These are phyloP conservation scores for Catostomus latipinnis DNA, from an alignment of 2,797 vertebrate genomes.

Conservation along the genomic window DNA sequence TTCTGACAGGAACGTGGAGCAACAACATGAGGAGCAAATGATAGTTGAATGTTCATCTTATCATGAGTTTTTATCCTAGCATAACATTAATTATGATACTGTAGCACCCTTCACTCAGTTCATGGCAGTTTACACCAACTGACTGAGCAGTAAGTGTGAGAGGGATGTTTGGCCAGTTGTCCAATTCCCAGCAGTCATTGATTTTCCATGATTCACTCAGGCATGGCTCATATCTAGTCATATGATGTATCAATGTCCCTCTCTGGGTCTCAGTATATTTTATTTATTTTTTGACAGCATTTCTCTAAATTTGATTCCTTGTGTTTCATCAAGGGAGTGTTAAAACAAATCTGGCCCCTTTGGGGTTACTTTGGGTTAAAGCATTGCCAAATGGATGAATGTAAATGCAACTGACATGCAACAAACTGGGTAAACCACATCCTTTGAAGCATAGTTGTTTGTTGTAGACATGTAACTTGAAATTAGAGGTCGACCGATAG, in stretches of 20 bases:
- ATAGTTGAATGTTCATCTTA: no score
- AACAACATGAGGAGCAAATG: no score
- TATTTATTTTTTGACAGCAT: background rate
- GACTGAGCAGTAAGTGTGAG: slow-evolving; percentile 3
- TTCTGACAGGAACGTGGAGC: no score
- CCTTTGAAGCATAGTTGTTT: background rate
- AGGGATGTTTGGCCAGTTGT: slow-evolving; percentile 16
- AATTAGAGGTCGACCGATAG: no score
- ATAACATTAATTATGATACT: background rate
- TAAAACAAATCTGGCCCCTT: background rate
- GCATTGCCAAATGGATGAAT: no score
- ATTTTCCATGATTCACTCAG: slow-evolving; percentile 36
- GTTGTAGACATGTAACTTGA: background rate
- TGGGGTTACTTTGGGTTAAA: background rate
- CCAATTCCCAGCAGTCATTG: background rate
- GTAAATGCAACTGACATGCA: background rate
- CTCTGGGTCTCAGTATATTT: background rate
- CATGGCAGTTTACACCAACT: background rate
- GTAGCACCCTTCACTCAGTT: background rate
- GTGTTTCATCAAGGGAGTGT: background rate
- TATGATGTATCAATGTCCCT: slow-evolving; percentile 3
- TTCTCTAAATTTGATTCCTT: background rate
- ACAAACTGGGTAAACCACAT: background rate
- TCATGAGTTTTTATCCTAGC: no score
- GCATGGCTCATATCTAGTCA: slow-evolving; percentile 16